Evolutionary conservation across 1,140 invertebrate species (phyloP), one percentile per base, ranked within the genome.

Genomic region (Cherax quadricarinatus): DNA sequence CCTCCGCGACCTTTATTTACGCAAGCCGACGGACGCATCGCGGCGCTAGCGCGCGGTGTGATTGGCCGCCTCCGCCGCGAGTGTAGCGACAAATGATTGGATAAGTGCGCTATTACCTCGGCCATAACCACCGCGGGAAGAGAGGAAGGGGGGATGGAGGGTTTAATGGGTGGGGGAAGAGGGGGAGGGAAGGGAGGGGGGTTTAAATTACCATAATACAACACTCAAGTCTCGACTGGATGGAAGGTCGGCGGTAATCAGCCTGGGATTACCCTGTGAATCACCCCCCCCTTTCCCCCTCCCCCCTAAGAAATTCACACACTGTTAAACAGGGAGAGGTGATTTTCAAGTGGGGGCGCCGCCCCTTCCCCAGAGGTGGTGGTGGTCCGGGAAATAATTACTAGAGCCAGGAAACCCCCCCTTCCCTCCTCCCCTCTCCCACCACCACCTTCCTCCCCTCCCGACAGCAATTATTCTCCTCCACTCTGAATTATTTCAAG

Each of bases 171-270:
- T 41, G 30, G 30, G 30, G 30, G 30, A 41, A 41, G 30, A 41
- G 30, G 30, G 30, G 30, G 30, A 2, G 30, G 30, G 30, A 2
- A 41, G 30, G 30, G 30, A 41, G 2, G 30, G 30, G 30, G 30
- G 30, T 41, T 41, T 41, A 21, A 79, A 92, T 92, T 83, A 88
- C 62, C 91, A 92, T 92, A 92, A 92, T 92, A 92, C 88, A 92
- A 92, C 91, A 88, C 91, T 92, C 91, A 73, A 24, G 85, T 49
- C 78, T 87, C 66, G 73, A 75, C 86, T 83, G 51, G 85, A 87
- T 83, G 91, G 91, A 92, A 92, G 91, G 91, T 92, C 88, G 91
- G 91, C 91, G 81, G 91, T 88, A 87, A 92, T 92, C 91, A 92
- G 79, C 57, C 30, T 30, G 18, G 80, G 83, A 92, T 92, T 92